phyloP scores from a whole-genome alignment of 2,797 vertebrate genomes.

The Synaphobranchus kaupii region DNA sequence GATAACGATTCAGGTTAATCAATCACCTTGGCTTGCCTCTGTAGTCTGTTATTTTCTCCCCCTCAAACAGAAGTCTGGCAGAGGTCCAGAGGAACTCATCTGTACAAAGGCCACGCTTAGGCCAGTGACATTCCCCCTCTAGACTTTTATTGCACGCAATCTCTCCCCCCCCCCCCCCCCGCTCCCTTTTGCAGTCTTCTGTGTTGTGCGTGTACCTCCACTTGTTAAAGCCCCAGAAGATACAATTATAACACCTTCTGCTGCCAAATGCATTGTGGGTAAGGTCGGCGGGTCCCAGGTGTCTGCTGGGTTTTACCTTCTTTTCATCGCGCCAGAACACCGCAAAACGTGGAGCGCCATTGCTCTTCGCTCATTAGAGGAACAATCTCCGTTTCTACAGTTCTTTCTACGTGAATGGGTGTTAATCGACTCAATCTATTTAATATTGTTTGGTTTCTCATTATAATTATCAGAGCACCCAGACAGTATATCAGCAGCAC shows the following conservation, averaged over 20 bases:
- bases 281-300: conserved; percentile 3
- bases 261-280: conserved; percentile 8
- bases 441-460: neutral
- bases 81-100: neutral
- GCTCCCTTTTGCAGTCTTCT: neutral
- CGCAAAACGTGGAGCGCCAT: neutral
- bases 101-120: neutral
- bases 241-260: conserved; percentile 8
- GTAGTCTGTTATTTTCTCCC: neutral
- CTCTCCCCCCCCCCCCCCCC: neutral
- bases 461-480: neutral
- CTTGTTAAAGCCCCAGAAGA: conserved; percentile 17
- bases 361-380: neutral
- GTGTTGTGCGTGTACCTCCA: neutral
- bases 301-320: neutral
- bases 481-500: neutral
- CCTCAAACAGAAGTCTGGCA: neutral
- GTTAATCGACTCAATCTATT: neutral
- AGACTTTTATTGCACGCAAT: neutral
- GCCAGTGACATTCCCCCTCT: neutral
- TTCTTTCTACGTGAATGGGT: neutral
- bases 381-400: neutral
- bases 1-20: conserved; percentile 8
- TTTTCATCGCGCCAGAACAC: neutral
- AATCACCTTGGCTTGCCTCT: neutral